A percentile compares a stretch with the other conserved stretches of the same genome.
phyloP scores from a whole-genome alignment of 2,113 vertebrate species.

The Lagopus muta region DNA sequence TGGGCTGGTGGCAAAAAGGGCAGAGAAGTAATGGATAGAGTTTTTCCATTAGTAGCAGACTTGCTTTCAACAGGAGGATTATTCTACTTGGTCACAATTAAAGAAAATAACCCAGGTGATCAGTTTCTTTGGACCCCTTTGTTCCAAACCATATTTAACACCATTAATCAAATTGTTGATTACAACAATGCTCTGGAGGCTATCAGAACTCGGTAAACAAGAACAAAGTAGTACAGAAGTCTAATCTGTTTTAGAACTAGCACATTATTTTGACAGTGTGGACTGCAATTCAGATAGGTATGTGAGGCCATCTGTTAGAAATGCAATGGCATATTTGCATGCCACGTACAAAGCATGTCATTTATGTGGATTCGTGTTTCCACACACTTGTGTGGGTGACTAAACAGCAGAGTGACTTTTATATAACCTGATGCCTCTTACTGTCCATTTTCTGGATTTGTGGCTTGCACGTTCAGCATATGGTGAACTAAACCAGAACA shows the following conservation, averaged over 20 bases:
- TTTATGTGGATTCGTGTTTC: neutral
- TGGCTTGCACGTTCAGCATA: neutral
- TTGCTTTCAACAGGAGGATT: constrained; percentile 86
- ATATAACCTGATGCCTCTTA: neutral
- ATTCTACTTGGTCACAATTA: constrained; percentile 90
- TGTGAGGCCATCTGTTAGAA: neutral
- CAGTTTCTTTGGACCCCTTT: neutral
- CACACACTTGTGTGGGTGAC: neutral
- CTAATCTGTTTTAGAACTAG: neutral
- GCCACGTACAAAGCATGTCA: neutral
- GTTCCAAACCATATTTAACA: neutral
- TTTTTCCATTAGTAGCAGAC: constrained; percentile 85
- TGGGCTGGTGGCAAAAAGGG: constrained; percentile 93
- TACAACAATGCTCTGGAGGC: neutral
- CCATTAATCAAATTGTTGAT: neutral
- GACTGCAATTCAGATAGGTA: neutral
- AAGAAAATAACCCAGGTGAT: constrained; percentile 92
- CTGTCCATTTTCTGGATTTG: neutral
- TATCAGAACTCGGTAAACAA: neutral
- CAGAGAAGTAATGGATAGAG: constrained; percentile 90
- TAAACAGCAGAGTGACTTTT: neutral
- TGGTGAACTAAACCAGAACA: neutral
- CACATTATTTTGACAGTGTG: neutral
- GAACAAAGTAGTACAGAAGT: neutral
- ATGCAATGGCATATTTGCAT: neutral